Evolutionary conservation across 2,888 invertebrate genomes (phyloP).

Genomic region (Catocala nupta): DNA sequence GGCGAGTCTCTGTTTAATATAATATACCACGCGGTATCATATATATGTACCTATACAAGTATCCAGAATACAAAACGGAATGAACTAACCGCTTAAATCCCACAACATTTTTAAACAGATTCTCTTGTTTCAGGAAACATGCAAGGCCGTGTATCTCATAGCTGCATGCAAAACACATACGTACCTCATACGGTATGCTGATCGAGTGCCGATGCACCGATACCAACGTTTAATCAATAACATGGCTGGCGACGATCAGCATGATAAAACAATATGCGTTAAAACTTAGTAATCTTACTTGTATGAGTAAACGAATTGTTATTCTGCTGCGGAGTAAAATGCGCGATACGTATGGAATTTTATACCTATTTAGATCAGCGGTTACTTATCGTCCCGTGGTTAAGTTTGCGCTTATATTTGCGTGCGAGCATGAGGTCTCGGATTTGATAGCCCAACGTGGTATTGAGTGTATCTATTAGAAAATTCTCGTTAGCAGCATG

Average conservation of each 20-base stretch:
- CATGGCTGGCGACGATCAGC: conserved; percentile 26
- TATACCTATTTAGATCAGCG: too few relatives aligned
- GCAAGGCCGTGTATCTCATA: conserved; percentile 16
- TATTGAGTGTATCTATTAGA: too few relatives aligned
- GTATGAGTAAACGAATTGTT: neutral
- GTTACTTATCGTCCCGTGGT: too few relatives aligned
- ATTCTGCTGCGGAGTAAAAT: neutral
- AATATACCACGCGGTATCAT: too few relatives aligned
- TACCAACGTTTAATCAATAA: conserved; percentile 38
- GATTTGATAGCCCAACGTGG: too few relatives aligned
- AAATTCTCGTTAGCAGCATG: too few relatives aligned
- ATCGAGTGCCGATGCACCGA: conserved; percentile 32
- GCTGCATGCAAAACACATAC: conserved; percentile 28
- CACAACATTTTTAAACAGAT: neutral
- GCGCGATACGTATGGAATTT: neutral
- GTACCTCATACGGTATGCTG: conserved; percentile 34
- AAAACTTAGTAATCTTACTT: conserved; percentile 11
- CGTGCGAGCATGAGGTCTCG: too few relatives aligned
- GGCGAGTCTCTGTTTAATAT: too few relatives aligned
- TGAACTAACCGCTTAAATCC: neutral
- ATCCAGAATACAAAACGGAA: too few relatives aligned
- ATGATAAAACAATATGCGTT: conserved; percentile 28
- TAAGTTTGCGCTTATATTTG: too few relatives aligned
- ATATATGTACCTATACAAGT: too few relatives aligned
- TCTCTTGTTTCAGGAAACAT: conserved; percentile 17